Percentiles rank a stretch among this genome's conserved stretches.
phyloP scores from a whole-genome alignment of 2,888 invertebrate genomes.

The Gymnoscelis rufifasciata region DNA sequence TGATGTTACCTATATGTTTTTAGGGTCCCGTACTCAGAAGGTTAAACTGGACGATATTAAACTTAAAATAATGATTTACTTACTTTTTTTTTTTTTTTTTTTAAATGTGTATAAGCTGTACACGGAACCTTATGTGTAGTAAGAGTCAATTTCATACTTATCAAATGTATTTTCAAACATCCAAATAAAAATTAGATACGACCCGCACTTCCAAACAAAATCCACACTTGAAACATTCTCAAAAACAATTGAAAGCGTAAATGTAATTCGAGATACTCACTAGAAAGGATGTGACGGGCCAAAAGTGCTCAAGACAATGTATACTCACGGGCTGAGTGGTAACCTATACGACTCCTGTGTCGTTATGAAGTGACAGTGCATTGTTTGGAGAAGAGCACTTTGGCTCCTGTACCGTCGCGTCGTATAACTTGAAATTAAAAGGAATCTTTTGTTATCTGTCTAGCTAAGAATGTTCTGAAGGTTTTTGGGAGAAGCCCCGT shows the following conservation, averaged over 20 bases:
- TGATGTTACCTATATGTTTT: too few relatives aligned
- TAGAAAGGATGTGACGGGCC: slow-evolving; percentile 21
- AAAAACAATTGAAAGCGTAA: slow-evolving; percentile 21
- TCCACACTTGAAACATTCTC: slow-evolving; percentile 4
- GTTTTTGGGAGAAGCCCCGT: too few relatives aligned
- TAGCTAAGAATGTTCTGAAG: too few relatives aligned
- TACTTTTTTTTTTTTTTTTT: too few relatives aligned
- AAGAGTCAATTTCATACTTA: too few relatives aligned
- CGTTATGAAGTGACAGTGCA: slow-evolving; percentile 15
- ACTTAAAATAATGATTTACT: too few relatives aligned
- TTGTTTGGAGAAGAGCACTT: slow-evolving; percentile 10
- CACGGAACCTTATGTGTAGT: too few relatives aligned
- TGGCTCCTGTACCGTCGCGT: slow-evolving; percentile 1
- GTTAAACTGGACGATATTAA: too few relatives aligned
- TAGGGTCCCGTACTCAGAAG: too few relatives aligned
- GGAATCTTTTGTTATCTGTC: not conserved
- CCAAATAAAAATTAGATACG: too few relatives aligned
- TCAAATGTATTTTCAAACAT: too few relatives aligned
- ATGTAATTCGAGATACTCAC: slow-evolving; percentile 24
- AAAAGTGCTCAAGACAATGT: slow-evolving; percentile 36
- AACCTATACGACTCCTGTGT: slow-evolving; percentile 19
- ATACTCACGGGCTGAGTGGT: slow-evolving; percentile 18
- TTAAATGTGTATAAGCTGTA: too few relatives aligned
- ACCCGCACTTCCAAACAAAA: not conserved
- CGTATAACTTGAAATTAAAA: slow-evolving; percentile 1